A percentile compares a stretch with the other conserved stretches of the same genome.
Evolutionary conservation across 1,140 invertebrate species (phyloP).

Genomic region (Diabrotica virgifera): DNA sequence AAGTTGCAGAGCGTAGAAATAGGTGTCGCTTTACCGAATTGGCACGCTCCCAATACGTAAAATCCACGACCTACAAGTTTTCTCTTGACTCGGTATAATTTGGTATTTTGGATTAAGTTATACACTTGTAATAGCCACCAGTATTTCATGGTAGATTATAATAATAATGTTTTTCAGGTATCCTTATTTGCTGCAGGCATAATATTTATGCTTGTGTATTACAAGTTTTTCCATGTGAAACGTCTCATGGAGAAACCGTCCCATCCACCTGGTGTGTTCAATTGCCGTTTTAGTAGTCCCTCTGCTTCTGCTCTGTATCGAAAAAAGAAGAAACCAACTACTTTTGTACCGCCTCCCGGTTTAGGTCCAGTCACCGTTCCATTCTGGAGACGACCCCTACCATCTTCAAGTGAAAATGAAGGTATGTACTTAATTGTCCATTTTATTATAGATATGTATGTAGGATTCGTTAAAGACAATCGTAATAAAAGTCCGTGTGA

Average conservation of each 20-base stretch:
- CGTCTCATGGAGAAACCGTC: conserved; percentile 48
- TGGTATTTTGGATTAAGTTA: no score
- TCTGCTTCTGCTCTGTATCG: conserved; percentile 54
- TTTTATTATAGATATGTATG: not conserved
- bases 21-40: no score
- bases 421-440: conserved; percentile 44
- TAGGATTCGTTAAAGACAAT: no score
- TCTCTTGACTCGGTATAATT: no score
- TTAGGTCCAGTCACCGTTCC: conserved; percentile 57
- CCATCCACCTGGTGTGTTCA: conserved; percentile 85
- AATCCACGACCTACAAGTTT: no score
- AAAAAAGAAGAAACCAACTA: conserved; percentile 87
- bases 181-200: conserved; percentile 72
- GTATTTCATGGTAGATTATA: no score
- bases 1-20: no score
- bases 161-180: conserved; percentile 11
- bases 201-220: conserved; percentile 81
- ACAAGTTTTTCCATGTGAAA: conserved; percentile 71
- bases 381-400: conserved; percentile 77
- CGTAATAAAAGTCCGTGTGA: no score
- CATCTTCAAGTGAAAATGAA: conserved; percentile 68
- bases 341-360: conserved; percentile 76
- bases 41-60: no score
- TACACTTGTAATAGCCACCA: no score
- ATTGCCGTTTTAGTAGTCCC: conserved; percentile 78